Conservation (phyloP, 2,888 invertebrate genomes). For the Lasioglossum leucozonium region DNA sequence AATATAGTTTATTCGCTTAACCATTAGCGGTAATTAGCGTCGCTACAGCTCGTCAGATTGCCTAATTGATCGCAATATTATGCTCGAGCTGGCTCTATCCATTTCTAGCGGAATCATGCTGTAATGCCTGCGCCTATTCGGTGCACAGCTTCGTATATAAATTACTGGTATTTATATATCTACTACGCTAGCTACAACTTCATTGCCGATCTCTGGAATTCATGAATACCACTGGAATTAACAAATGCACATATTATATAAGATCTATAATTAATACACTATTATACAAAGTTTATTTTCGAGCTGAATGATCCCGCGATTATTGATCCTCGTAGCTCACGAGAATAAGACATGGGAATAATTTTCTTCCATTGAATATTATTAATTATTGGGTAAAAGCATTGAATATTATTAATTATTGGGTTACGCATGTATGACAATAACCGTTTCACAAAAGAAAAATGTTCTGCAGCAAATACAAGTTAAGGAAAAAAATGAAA, state of each 20-base stretch:
- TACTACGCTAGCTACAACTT: slow-evolving; percentile 21
- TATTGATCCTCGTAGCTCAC: background rate
- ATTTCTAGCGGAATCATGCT: slow-evolving; percentile 58
- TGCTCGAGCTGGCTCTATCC: slow-evolving; percentile 43
- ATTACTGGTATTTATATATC: slow-evolving; percentile 41
- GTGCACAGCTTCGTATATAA: slow-evolving; percentile 42
- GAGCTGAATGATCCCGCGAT: background rate
- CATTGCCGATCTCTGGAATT: slow-evolving; percentile 23
- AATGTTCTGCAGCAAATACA: too few relatives aligned
- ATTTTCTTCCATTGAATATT: background rate
- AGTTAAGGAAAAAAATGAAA: too few relatives aligned
- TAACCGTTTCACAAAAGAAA: too few relatives aligned
- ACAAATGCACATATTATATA: background rate
- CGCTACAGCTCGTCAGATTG: slow-evolving; percentile 46
- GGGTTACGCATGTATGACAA: too few relatives aligned
- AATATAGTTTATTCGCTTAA: slow-evolving; percentile 34
- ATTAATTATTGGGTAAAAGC: background rate
- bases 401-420: too few relatives aligned
- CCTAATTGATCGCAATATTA: slow-evolving; percentile 56
- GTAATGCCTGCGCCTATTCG: slow-evolving; percentile 46
- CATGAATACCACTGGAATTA: slow-evolving; percentile 4
- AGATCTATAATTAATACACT: background rate
- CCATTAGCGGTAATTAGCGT: slow-evolving; percentile 30
- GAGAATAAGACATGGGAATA: background rate
- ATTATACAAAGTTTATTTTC: background rate